phyloP scores from a whole-genome alignment of 92 coral and sea anemone species.

The Galaxea fascicularis region DNA sequence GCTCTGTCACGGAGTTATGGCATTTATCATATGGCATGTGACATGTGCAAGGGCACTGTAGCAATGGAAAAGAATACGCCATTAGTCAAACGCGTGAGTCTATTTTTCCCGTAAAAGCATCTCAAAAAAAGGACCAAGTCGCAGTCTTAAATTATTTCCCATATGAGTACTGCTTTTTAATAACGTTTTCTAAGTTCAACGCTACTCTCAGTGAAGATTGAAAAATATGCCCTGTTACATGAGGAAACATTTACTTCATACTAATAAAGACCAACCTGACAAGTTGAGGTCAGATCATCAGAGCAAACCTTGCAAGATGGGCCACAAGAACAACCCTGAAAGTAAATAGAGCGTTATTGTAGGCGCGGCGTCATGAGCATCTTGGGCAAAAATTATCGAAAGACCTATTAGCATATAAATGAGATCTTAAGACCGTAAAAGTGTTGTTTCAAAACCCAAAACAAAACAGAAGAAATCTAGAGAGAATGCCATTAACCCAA shows the following conservation, averaged over 20 bases:
- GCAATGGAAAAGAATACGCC: not conserved
- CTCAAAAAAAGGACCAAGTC: too few species aligned
- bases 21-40: constrained; percentile 77
- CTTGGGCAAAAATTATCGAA: too few species aligned
- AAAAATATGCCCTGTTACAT: not conserved
- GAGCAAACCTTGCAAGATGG: constrained; percentile 43
- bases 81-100: not conserved
- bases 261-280: constrained; percentile 46
- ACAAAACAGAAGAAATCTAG: too few species aligned
- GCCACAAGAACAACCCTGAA: constrained; percentile 43
- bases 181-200: too few species aligned
- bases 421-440: too few species aligned
- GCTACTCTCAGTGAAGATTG: not conserved
- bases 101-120: too few species aligned
- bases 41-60: constrained; percentile 80
- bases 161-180: not conserved
- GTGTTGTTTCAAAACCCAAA: too few species aligned
- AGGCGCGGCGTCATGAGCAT: not conserved
- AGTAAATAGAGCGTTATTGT: not conserved
- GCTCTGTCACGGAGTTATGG: constrained; percentile 63
- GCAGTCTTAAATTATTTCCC: too few species aligned
- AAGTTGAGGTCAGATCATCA: not conserved
- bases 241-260: not conserved
- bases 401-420: too few species aligned
- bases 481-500: too few species aligned